These are phyloP conservation scores for Idaea aversata DNA, from an alignment of 2,888 invertebrate genomes.

Conservation along the genomic window DNA sequence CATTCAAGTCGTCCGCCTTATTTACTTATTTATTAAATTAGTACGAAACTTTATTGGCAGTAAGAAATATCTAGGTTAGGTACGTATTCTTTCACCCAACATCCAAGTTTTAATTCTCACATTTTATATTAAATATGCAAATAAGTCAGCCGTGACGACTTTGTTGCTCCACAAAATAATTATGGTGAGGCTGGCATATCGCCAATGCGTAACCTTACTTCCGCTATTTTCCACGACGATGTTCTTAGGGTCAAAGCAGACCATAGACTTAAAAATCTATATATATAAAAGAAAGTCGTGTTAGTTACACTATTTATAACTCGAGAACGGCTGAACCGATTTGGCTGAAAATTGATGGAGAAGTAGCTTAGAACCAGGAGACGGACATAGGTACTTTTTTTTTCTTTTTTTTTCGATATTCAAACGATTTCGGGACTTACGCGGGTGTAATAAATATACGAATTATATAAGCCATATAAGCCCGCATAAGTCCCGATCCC, in stretches of 20 bases:
- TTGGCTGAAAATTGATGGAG: no score
- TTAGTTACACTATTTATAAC: no score
- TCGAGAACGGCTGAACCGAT: no score
- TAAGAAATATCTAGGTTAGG: background rate
- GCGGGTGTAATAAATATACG: no score
- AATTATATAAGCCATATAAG: no score
- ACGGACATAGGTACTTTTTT: no score
- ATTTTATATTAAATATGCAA: conserved; percentile 1
- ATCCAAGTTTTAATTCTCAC: background rate
- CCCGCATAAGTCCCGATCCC: no score
- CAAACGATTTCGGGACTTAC: no score
- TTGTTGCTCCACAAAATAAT: conserved; percentile 18
- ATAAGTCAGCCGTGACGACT: conserved; percentile 7
- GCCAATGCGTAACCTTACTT: background rate
- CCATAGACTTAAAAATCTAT: background rate
- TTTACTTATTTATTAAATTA: background rate
- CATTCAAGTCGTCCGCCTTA: no score
- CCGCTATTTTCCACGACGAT: background rate
- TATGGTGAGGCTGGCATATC: background rate
- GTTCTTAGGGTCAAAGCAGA: background rate
- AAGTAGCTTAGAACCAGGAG: no score
- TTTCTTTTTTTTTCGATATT: no score
- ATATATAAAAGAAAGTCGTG: no score
- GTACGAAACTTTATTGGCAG: background rate
- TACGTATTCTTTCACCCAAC: background rate